Evolutionary conservation across 2,113 vertebrate species (phyloP).

Genomic region (Perca flavescens): DNA sequence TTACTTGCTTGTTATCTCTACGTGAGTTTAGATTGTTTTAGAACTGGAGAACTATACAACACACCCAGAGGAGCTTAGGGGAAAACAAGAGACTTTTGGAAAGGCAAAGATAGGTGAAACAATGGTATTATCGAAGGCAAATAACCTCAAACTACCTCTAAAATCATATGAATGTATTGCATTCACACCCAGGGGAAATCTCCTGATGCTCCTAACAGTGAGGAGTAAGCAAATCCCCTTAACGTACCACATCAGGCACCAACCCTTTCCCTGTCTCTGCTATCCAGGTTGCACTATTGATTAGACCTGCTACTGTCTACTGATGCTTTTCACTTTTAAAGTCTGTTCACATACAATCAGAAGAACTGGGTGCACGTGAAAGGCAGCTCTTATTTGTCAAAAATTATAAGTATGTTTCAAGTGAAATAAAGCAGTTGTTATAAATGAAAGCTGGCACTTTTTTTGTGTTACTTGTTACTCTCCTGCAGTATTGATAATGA

Average conservation of each 20-base stretch:
- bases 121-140: background rate
- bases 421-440: constrained; percentile 24
- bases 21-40: background rate
- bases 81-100: background rate
- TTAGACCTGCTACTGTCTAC: background rate
- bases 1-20: background rate
- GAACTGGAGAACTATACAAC: background rate
- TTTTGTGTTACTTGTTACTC: constrained; percentile 40
- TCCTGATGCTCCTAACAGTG: background rate
- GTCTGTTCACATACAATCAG: constrained; percentile 7
- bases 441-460: constrained; percentile 21
- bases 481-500: constrained; percentile 71
- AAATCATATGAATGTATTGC: constrained; percentile 16
- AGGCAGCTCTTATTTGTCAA: constrained; percentile 5
- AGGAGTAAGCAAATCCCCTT: background rate
- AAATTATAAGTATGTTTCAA: constrained; percentile 2
- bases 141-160: constrained; percentile 31
- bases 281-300: constrained; percentile 29
- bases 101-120: constrained; percentile 1
- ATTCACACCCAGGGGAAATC: background rate
- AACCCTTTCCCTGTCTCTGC: constrained; percentile 25
- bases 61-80: background rate
- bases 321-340: constrained; percentile 29
- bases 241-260: constrained; percentile 23
- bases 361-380: background rate